Percentiles rank a stretch among this genome's conserved stretches.
phyloP scores from a whole-genome alignment of 2,888 invertebrate species.

The Dioctria rufipes region DNA sequence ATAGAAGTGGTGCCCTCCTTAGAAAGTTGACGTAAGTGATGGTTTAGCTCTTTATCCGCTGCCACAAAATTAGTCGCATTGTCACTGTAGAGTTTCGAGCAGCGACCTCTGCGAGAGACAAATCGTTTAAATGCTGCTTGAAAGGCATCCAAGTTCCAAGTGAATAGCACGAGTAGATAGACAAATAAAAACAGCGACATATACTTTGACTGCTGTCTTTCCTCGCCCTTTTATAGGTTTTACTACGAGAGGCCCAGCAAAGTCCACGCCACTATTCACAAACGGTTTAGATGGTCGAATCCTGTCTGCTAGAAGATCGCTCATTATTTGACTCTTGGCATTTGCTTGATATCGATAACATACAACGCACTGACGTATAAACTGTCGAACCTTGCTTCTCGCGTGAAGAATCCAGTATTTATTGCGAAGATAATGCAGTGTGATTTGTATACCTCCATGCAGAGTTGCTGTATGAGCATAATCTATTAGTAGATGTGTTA shows the following conservation, averaged over 20 bases:
- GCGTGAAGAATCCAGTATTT: slow-evolving; percentile 60
- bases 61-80: slow-evolving; percentile 11
- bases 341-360: slow-evolving; percentile 36
- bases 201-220: background rate
- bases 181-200: slow-evolving; percentile 1
- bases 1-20: background rate
- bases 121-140: background rate
- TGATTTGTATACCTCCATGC: slow-evolving; percentile 60
- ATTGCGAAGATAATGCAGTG: slow-evolving; percentile 55
- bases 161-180: background rate
- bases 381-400: slow-evolving; percentile 34
- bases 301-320: too few relatives aligned
- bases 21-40: background rate
- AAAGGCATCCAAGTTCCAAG: background rate
- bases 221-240: background rate
- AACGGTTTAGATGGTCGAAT: background rate
- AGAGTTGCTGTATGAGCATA: slow-evolving; percentile 53
- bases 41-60: background rate
- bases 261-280: background rate
- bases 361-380: slow-evolving; percentile 52
- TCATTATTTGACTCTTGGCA: too few relatives aligned
- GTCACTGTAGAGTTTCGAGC: background rate
- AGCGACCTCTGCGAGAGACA: background rate
- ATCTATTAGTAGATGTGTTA: background rate
- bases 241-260: background rate